Evolutionary conservation across 2,888 invertebrate genomes (phyloP).

Genomic region (Stratiomys singularior): DNA sequence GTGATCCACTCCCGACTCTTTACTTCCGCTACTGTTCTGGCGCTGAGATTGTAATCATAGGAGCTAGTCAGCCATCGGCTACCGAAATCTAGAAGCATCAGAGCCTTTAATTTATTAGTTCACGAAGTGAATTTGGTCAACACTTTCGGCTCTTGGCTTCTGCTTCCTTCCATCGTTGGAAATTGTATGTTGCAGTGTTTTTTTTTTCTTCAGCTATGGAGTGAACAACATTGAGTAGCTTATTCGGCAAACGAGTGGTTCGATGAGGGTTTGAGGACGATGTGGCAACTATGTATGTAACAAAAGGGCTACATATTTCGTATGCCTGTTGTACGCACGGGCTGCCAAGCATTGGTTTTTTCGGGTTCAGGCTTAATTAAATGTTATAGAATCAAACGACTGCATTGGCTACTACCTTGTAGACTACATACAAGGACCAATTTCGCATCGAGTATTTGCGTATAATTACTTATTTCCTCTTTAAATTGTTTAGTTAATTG

Average conservation of each 20-base stretch:
- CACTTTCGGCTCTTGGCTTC: constrained; percentile 20
- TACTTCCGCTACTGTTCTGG: not conserved
- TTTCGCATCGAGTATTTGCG: too few relatives aligned
- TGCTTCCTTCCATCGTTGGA: not conserved
- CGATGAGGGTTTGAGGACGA: too few relatives aligned
- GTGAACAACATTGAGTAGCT: not conserved
- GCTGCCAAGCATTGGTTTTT: too few relatives aligned
- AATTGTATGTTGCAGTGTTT: not conserved
- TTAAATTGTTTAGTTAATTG: too few relatives aligned
- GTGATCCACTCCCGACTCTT: too few relatives aligned
- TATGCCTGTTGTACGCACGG: too few relatives aligned
- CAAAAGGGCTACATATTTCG: too few relatives aligned
- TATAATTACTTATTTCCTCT: too few relatives aligned
- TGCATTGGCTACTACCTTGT: not conserved
- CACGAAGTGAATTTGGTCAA: constrained; percentile 44
- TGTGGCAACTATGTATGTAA: too few relatives aligned
- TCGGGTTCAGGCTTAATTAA: too few relatives aligned
- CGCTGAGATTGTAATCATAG: not conserved
- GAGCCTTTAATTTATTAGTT: constrained; percentile 41
- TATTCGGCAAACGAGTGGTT: too few relatives aligned
- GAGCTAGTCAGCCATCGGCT: not conserved
- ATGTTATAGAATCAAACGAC: not conserved
- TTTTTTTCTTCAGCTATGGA: not conserved
- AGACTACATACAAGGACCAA: too few relatives aligned
- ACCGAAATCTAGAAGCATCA: constrained; percentile 11